Evolutionary conservation across 2,888 invertebrate genomes (phyloP).

Genomic region (Spialia ferax): DNA sequence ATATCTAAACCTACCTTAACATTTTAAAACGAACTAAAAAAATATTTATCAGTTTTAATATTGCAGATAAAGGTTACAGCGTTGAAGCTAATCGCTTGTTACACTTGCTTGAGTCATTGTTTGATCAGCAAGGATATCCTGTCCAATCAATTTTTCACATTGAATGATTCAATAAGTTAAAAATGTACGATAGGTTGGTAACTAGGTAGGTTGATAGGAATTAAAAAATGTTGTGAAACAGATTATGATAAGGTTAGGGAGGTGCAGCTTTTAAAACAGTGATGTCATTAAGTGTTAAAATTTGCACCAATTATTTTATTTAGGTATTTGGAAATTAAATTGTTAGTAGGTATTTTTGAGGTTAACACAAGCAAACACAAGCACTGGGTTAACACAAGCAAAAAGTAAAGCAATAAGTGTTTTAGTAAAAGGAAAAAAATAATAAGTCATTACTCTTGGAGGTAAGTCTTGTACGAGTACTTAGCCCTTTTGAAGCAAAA

Average conservation of each 20-base stretch:
- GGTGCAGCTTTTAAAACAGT: slow-evolving; percentile 5
- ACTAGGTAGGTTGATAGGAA: not conserved
- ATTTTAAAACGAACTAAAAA: not conserved
- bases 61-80: not conserved
- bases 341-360: too few relatives aligned
- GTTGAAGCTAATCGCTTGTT: slow-evolving; percentile 8
- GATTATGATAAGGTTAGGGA: not conserved
- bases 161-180: slow-evolving; percentile 29
- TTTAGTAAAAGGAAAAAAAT: too few relatives aligned
- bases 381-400: too few relatives aligned
- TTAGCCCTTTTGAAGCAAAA: too few relatives aligned
- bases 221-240: slow-evolving; percentile 13
- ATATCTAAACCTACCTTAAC: not conserved
- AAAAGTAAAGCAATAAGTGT: too few relatives aligned
- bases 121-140: slow-evolving; percentile 11
- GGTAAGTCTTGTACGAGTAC: too few relatives aligned
- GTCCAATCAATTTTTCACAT: slow-evolving; percentile 24
- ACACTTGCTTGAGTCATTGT: slow-evolving; percentile 30
- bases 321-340: slow-evolving; percentile 1
- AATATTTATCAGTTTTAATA: not conserved
- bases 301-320: not conserved
- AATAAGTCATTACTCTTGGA: too few relatives aligned
- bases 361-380: too few relatives aligned
- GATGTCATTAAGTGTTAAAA: slow-evolving; percentile 8
- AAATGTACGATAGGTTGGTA: slow-evolving; percentile 17